Base-by-base conservation (phyloP, 2,797 vertebrate species). In the Pipistrellus nathusii region DNA sequence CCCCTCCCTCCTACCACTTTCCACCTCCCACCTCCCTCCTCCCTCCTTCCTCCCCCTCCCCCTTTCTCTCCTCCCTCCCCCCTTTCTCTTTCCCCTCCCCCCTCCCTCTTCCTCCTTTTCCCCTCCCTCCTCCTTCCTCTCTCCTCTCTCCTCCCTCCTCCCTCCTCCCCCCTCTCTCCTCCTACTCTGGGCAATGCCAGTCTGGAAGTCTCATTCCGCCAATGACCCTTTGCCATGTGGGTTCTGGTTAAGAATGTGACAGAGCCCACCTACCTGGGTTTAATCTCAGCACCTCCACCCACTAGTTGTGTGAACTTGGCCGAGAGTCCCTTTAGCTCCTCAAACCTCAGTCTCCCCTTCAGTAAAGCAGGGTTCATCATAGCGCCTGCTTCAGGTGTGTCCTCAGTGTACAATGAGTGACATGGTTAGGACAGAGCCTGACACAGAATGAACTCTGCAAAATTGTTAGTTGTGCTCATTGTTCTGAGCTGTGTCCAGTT, bases 401-500 rank as follows among this genome's bases (percentile, higher is more conserved):
- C 82, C 46, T 82, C 48, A 64, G 17, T 14, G 32, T 44, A 7
- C 8, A 53, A 41, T 25, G 51, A 81, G 15, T 35, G 41, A 35
- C 8, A 0, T 35, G 51, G 68, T 83, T 2, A 87, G 72, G 77
- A 32, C n/a, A 62, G 76, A 87, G 53, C 23, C 55, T 15, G 38
- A 14, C n/a, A 21, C 5, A 2, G 4, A 17, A 30, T 25, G 62
- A 76, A 76, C 1, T 0, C 76, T 48, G 3, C 44, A 20, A 1
- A 83, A n/a, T 8, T 3, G 0, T 20, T 41, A 17, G 46, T 3
- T 51, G n/a, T 51, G 23, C 25, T 17, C 27, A 3, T 57, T 41
- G 5, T 57, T 27, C 15, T n/a, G 25, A 15, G 41, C 8, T 27
- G 10, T 48, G 18, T 44, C 44, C 0, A 14, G 59, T 15, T 25